phyloP scores from a whole-genome alignment of 2,113 vertebrate species.

The Crotalus horridus region DNA sequence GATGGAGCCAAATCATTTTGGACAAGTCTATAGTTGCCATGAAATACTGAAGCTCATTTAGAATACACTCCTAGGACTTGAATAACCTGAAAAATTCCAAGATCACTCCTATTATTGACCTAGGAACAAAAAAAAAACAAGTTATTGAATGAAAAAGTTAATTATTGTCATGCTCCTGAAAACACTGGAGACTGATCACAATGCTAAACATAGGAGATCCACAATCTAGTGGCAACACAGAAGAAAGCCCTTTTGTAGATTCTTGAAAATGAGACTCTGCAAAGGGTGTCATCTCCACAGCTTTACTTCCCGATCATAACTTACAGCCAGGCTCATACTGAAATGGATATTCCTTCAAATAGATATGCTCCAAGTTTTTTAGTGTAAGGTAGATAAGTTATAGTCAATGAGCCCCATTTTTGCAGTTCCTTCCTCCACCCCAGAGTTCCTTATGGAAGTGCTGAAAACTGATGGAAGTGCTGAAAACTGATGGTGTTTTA shows the following conservation, averaged over 20 bases:
- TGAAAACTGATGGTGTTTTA: not conserved
- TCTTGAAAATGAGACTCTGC: not conserved
- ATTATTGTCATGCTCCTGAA: not conserved
- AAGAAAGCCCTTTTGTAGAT: not conserved
- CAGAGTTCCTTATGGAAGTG: not conserved
- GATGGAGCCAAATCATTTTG: not conserved
- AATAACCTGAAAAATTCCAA: not conserved
- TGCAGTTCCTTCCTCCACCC: too few relatives aligned
- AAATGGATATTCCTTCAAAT: not conserved
- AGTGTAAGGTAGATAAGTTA: not conserved
- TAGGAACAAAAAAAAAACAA: not conserved
- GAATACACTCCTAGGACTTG: not conserved
- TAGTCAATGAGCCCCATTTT: not conserved
- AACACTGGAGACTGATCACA: not conserved
- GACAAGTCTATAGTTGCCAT: not conserved
- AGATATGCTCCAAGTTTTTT: not conserved
- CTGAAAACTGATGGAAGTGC: not conserved
- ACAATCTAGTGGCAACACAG: not conserved
- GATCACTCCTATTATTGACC: not conserved
- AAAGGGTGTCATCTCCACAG: not conserved
- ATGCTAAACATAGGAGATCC: not conserved
- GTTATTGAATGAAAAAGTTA: not conserved
- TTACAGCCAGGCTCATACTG: not conserved
- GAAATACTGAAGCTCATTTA: not conserved
- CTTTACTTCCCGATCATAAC: not conserved